Conservation (phyloP, 2,113 vertebrate species). For the Myotis brandtii region DNA sequence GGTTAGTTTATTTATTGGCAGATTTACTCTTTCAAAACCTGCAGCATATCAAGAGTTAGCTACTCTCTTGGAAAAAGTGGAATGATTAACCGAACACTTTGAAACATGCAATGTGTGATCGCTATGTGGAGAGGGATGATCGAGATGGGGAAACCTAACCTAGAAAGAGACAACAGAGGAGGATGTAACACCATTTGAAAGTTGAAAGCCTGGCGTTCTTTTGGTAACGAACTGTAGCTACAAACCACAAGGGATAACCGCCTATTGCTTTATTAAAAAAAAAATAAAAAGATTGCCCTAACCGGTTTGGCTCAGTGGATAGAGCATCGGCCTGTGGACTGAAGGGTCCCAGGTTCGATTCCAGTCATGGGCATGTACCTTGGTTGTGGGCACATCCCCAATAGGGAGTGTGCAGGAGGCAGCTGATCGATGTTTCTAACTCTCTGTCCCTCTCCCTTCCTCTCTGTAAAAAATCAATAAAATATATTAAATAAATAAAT, state of each 20-base stretch:
- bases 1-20: constrained; percentile 26
- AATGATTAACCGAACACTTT: constrained; percentile 49
- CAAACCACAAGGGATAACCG: constrained; percentile 17
- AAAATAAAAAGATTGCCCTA: constrained; percentile 23
- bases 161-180: constrained; percentile 55
- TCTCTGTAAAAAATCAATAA: no score
- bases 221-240: constrained; percentile 29
- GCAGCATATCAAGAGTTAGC: constrained; percentile 30
- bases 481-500: background rate
- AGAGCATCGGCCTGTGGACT: no score
- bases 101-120: constrained; percentile 53
- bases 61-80: constrained; percentile 39
- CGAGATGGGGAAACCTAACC: constrained; percentile 54
- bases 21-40: constrained; percentile 1
- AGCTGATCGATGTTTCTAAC: no score
- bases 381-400: no score
- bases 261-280: constrained; percentile 43
- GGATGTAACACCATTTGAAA: constrained; percentile 57
- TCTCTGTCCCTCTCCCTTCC: no score
- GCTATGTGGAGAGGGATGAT: constrained; percentile 7
- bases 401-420: no score
- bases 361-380: no score
- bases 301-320: no score
- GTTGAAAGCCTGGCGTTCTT: constrained; percentile 52
- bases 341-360: no score